Conservation (phyloP, 2,797 vertebrate species). For the Falco novaeseelandiae region DNA sequence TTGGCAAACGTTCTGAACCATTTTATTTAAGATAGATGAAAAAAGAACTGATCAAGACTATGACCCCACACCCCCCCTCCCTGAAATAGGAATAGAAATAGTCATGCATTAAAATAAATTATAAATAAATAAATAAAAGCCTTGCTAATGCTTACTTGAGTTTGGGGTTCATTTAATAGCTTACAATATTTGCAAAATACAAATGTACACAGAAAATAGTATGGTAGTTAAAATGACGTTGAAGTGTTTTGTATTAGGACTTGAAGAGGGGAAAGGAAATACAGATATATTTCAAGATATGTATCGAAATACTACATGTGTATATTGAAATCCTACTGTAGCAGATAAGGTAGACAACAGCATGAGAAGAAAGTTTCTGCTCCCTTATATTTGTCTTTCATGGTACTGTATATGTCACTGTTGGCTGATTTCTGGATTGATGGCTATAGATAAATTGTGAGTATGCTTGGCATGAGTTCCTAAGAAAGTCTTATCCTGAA, state of each 20-base stretch:
- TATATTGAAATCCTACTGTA: not conserved
- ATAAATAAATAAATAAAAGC: not conserved
- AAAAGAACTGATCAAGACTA: not conserved
- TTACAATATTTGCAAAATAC: not conserved
- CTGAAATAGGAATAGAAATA: not conserved
- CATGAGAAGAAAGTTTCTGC: not conserved
- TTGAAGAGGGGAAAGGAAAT: not conserved
- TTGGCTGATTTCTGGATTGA: not conserved
- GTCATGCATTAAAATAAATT: not conserved
- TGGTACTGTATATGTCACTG: not conserved
- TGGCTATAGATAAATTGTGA: not conserved
- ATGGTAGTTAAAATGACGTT: not conserved
- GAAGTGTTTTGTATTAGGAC: not conserved
- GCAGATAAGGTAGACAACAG: not conserved
- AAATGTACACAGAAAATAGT: not conserved
- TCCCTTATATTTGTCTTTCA: not conserved
- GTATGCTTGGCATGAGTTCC: not conserved
- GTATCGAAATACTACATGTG: not conserved
- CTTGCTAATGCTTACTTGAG: not conserved
- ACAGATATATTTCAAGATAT: not conserved
- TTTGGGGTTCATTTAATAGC: not conserved
- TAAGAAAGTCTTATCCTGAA: not conserved
- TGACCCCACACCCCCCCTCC: too few relatives aligned
- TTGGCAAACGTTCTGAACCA: not conserved
- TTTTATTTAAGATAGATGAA: not conserved